Evolutionary conservation across 2,113 vertebrate genomes (phyloP).

Genomic region (Oophaga pumilio): DNA sequence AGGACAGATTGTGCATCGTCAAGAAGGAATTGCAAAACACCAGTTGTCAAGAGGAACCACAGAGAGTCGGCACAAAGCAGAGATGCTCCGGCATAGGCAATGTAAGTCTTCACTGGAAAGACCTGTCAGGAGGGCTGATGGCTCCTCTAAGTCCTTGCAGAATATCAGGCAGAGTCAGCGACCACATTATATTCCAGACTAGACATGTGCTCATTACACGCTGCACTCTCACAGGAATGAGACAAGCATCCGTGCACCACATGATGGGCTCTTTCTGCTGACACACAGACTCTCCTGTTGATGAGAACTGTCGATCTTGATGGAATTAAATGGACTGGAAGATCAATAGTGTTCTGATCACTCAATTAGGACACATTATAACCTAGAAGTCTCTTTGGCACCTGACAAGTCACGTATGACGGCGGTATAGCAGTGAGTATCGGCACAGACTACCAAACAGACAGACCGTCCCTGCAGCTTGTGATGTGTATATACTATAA

Average conservation of each 20-base stretch:
- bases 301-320: conserved; percentile 33
- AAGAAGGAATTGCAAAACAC: too few relatives aligned
- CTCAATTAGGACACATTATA: conserved; percentile 54
- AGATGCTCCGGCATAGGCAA: too few relatives aligned
- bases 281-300: conserved; percentile 28
- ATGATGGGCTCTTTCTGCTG: conserved; percentile 19
- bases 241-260: neutral
- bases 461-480: too few relatives aligned
- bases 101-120: too few relatives aligned
- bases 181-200: neutral
- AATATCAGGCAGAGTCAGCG: neutral
- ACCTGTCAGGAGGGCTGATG: neutral
- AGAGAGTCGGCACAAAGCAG: too few relatives aligned
- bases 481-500: neutral
- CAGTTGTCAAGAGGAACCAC: neutral
- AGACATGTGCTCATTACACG: neutral
- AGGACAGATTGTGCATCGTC: too few relatives aligned
- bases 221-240: conserved; percentile 4
- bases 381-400: conserved; percentile 28
- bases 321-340: conserved; percentile 44
- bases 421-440: neutral
- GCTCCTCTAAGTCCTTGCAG: neutral
- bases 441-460: conserved; percentile 1
- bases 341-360: conserved; percentile 55
- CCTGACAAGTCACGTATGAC: conserved; percentile 42